Evolutionary conservation across 2,888 invertebrate genomes (phyloP).

Genomic region (Noctua pronuba): DNA sequence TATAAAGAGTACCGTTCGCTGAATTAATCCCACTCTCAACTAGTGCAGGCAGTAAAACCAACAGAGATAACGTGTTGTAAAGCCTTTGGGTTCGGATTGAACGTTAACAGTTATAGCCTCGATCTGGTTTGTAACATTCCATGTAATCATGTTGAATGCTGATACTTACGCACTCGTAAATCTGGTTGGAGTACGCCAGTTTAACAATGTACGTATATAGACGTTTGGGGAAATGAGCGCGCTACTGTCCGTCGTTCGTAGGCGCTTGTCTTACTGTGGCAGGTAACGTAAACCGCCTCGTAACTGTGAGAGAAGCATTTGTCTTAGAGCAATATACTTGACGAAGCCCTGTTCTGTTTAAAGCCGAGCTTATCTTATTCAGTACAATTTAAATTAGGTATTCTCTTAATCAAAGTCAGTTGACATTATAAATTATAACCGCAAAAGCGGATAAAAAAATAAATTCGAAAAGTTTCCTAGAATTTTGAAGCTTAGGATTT

Average conservation of each 20-base stretch:
- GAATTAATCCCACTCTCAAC: constrained; percentile 59
- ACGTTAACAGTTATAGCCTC: constrained; percentile 63
- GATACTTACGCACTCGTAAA: constrained; percentile 60
- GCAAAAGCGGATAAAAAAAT: neutral
- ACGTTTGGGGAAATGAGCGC: constrained; percentile 31
- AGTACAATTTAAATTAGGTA: constrained; percentile 4
- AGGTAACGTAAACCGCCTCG: constrained; percentile 19
- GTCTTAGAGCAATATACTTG: constrained; percentile 4
- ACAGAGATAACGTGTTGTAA: constrained; percentile 58
- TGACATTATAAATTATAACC: neutral
- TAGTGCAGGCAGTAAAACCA: constrained; percentile 63
- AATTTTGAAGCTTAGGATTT: constrained; percentile 30
- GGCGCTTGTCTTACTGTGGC: constrained; percentile 17
- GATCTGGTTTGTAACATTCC: constrained; percentile 61
- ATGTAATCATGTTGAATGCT: constrained; percentile 56
- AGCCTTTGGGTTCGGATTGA: constrained; percentile 61
- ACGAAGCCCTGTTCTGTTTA: neutral
- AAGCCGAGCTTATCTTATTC: neutral
- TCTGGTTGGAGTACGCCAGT: constrained; percentile 44
- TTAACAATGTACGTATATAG: constrained; percentile 35
- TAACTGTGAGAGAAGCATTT: constrained; percentile 18
- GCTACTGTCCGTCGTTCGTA: constrained; percentile 16
- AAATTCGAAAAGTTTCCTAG: neutral
- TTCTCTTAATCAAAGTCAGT: neutral
- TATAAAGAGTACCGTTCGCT: constrained; percentile 50